Evolutionary conservation across 2,888 invertebrate species (phyloP).

Genomic region (Hipparchia semele): DNA sequence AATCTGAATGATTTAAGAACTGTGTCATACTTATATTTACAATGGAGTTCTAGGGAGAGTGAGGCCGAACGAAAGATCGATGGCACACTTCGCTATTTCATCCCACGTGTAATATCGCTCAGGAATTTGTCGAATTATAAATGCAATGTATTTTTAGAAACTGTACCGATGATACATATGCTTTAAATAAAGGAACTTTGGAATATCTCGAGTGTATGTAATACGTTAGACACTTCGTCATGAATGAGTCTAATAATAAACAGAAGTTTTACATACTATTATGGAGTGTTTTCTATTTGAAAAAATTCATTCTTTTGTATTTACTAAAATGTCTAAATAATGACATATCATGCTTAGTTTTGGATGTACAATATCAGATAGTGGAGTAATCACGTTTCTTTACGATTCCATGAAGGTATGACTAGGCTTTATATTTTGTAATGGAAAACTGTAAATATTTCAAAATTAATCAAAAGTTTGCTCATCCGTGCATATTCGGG

Average conservation of each 20-base stretch:
- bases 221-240: background rate
- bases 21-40: background rate
- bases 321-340: too few species aligned
- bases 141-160: constrained; percentile 2
- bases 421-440: too few species aligned
- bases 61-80: background rate
- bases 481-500: too few species aligned
- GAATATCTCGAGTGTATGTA: background rate
- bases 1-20: background rate
- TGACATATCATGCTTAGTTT: too few species aligned
- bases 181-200: background rate
- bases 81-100: background rate
- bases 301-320: too few species aligned
- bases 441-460: too few species aligned
- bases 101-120: background rate
- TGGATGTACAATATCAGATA: too few species aligned
- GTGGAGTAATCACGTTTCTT: too few species aligned
- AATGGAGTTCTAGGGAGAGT: background rate
- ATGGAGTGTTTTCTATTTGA: too few species aligned
- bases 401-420: too few species aligned
- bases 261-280: background rate
- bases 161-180: background rate
- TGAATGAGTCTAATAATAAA: background rate
- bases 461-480: too few species aligned
- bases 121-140: background rate